Conservation (phyloP, 2,797 vertebrate species). For the Brotula barbata region DNA sequence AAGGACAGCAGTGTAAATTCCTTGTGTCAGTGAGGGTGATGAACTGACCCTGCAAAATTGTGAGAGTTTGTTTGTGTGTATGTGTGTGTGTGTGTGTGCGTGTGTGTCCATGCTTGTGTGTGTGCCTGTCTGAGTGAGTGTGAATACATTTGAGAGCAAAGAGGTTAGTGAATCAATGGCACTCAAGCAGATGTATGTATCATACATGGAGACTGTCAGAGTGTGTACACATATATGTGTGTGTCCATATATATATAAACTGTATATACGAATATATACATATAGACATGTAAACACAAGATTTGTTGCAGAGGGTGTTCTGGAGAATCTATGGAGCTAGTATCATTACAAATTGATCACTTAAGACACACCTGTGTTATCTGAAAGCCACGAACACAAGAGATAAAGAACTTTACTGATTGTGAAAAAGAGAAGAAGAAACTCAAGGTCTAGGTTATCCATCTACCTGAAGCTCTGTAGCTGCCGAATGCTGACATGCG, state of each 20-base stretch:
- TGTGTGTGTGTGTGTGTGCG: conserved; percentile 21
- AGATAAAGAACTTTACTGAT: conserved; percentile 27
- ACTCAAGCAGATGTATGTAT: conserved; percentile 52
- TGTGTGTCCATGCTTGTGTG: conserved; percentile 9
- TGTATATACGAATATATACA: no score
- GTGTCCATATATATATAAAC: conserved; percentile 8
- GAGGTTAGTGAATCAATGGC: conserved; percentile 36
- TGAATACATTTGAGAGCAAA: no score
- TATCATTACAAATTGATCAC: conserved; percentile 43
- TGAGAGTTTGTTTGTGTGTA: conserved; percentile 18
- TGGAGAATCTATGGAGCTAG: conserved; percentile 13
- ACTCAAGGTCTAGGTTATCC: conserved; percentile 35
- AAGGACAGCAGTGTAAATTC: conserved; percentile 71
- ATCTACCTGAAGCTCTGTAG: conserved; percentile 34
- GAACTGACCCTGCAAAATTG: conserved; percentile 55
- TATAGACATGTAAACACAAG: no score
- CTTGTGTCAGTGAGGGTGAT: conserved; percentile 65
- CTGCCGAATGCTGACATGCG: no score
- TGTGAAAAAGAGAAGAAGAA: conserved; percentile 26
- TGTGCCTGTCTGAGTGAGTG: conserved; percentile 16
- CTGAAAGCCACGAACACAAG: neutral
- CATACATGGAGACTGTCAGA: conserved; percentile 24
- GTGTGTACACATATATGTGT: conserved; percentile 1
- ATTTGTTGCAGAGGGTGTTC: neutral
- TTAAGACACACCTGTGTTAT: conserved; percentile 14